Evolutionary conservation across 2,113 vertebrate genomes (phyloP).

Genomic region (Nothoprocta perdicaria): DNA sequence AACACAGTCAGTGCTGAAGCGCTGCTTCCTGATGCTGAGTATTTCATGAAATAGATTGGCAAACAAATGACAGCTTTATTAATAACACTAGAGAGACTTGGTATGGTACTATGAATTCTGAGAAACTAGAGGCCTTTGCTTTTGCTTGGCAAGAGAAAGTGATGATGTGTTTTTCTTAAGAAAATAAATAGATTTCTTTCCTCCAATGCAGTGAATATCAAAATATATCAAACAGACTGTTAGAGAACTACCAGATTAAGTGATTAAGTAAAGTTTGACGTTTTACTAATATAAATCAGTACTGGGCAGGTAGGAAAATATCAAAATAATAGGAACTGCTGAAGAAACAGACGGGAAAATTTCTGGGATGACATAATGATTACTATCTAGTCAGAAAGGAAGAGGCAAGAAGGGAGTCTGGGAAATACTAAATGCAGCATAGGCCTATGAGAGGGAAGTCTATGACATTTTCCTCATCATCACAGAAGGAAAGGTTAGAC

Average conservation of each 20-base stretch:
- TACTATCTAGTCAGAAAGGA: background rate
- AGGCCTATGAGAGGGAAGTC: background rate
- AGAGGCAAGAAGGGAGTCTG: background rate
- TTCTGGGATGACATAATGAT: background rate
- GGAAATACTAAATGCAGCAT: background rate
- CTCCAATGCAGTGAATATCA: background rate
- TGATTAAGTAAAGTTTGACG: background rate
- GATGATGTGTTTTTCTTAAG: slow-evolving; percentile 29
- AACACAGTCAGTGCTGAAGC: slow-evolving; percentile 30
- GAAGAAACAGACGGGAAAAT: background rate
- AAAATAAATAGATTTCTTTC: slow-evolving; percentile 25
- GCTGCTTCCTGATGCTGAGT: background rate
- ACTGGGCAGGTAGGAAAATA: background rate
- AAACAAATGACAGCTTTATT: slow-evolving; percentile 42
- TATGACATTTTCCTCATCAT: background rate
- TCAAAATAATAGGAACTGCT: background rate
- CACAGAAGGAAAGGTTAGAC: background rate
- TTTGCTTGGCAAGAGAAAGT: slow-evolving; percentile 21
- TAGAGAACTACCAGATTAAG: slow-evolving; percentile 18
- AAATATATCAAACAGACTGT: background rate
- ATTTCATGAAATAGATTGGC: background rate
- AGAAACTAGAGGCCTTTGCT: slow-evolving; percentile 21
- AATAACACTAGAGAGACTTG: slow-evolving; percentile 17
- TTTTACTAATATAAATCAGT: background rate
- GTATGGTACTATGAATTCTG: slow-evolving; percentile 36